Evolutionary conservation across 2,888 invertebrate species (phyloP).

Genomic region (Ptychoptera albimana): DNA sequence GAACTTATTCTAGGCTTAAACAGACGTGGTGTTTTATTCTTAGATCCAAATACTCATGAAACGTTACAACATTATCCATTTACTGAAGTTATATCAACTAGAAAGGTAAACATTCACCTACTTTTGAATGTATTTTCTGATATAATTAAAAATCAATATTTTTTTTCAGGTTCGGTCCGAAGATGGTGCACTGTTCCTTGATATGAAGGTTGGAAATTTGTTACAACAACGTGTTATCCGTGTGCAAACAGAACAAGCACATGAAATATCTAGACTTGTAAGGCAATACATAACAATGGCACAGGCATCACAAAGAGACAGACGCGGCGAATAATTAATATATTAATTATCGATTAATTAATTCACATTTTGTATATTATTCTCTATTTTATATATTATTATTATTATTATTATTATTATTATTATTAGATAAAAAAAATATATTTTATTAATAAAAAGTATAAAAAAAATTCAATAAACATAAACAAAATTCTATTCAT

Average conservation of each 20-base stretch:
- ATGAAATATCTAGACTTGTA: slow-evolving; percentile 90
- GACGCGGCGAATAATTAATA: background rate
- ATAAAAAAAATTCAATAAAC: background rate
- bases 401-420: background rate
- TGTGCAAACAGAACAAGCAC: slow-evolving; percentile 93
- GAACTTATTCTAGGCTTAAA: slow-evolving; percentile 90
- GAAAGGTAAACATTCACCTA: slow-evolving; percentile 54
- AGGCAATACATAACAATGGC: slow-evolving; percentile 93
- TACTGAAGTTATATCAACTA: slow-evolving; percentile 87
- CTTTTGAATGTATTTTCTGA: slow-evolving; percentile 4
- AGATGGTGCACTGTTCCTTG: slow-evolving; percentile 80
- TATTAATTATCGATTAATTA: background rate
- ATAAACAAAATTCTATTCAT: background rate
- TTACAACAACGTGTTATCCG: slow-evolving; percentile 91
- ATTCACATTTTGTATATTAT: too few species aligned
- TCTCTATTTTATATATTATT: too few species aligned
- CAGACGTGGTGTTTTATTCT: slow-evolving; percentile 81
- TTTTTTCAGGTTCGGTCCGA: slow-evolving; percentile 56
- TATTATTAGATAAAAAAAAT: background rate
- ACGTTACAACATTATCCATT: slow-evolving; percentile 87
- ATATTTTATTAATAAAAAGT: background rate
- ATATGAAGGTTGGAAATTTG: slow-evolving; percentile 93
- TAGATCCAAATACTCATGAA: slow-evolving; percentile 85
- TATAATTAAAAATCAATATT: slow-evolving; percentile 1
- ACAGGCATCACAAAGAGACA: slow-evolving; percentile 27